Evolutionary conservation across 2,113 vertebrate genomes (phyloP).

Genomic region (Diphyllodes magnificus): DNA sequence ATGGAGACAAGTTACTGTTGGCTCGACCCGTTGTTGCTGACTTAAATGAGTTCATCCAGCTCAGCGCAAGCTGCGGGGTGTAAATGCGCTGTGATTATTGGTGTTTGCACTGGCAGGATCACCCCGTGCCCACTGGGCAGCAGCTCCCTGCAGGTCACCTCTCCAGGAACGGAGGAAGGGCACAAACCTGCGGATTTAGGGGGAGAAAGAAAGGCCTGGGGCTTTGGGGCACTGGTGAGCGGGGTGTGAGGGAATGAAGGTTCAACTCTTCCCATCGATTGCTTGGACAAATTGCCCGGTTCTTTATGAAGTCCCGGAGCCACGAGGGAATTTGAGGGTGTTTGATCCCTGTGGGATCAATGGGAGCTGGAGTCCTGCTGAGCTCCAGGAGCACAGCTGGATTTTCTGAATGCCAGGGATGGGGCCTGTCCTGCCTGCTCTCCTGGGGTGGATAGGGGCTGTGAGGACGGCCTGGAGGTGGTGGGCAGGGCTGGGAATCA

Average conservation of each 20-base stretch:
- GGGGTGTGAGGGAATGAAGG: not conserved
- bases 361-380: not conserved
- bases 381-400: not conserved
- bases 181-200: not conserved
- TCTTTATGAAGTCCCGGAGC: not conserved
- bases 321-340: accelerated
- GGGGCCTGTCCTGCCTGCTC: accelerated
- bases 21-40: not conserved
- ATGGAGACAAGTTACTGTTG: not conserved
- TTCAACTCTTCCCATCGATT: not conserved
- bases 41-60: not conserved
- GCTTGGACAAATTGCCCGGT: accelerated
- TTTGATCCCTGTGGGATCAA: accelerated
- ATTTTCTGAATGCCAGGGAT: not conserved
- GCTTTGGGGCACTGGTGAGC: not conserved
- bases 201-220: not conserved
- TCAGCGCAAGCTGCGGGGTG: not conserved
- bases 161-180: not conserved
- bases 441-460: accelerated
- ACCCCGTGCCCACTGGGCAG: not conserved
- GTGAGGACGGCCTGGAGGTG: not conserved
- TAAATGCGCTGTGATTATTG: not conserved
- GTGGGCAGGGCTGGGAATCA: not conserved
- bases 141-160: not conserved
- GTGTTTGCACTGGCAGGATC: not conserved